Conservation (phyloP, 2,888 invertebrate species). For the Erebia palarica region DNA sequence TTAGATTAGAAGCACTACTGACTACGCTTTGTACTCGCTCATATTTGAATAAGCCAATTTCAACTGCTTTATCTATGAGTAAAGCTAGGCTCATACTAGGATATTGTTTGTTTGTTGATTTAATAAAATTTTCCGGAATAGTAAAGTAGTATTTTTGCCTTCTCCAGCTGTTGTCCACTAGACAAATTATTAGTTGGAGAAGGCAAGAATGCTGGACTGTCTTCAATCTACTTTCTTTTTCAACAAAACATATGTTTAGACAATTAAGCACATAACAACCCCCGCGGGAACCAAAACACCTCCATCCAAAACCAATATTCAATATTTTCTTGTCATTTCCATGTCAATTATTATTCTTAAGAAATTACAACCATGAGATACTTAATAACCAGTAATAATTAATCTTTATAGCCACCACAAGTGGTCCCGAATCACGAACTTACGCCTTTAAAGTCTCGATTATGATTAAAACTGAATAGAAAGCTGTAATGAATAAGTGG, state of each 20-base stretch:
- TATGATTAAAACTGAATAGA: slow-evolving; percentile 79
- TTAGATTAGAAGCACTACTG: slow-evolving; percentile 28
- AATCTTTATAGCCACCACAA: slow-evolving; percentile 34
- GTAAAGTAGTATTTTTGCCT: too few species aligned
- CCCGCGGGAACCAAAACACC: too few species aligned
- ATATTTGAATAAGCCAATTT: slow-evolving; percentile 8
- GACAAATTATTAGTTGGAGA: too few species aligned
- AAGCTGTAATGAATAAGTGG: slow-evolving; percentile 78
- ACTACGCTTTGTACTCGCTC: slow-evolving; percentile 4
- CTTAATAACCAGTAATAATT: slow-evolving; percentile 27
- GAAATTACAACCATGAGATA: slow-evolving; percentile 23
- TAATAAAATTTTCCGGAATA: too few species aligned
- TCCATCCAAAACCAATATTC: background rate
- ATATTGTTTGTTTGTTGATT: too few species aligned
- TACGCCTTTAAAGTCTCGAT: slow-evolving; percentile 58
- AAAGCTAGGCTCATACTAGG: background rate
- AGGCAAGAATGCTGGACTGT: too few species aligned
- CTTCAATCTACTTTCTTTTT: too few species aligned
- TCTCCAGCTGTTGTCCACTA: too few species aligned
- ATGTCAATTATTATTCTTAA: background rate
- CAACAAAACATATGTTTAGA: too few species aligned
- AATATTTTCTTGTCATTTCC: background rate
- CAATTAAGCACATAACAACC: too few species aligned
- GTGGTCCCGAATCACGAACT: slow-evolving; percentile 28
- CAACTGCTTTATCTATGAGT: background rate